These are phyloP conservation scores for Agraylea sexmaculata DNA, from an alignment of 1,140 invertebrate species.

Conservation along the genomic window DNA sequence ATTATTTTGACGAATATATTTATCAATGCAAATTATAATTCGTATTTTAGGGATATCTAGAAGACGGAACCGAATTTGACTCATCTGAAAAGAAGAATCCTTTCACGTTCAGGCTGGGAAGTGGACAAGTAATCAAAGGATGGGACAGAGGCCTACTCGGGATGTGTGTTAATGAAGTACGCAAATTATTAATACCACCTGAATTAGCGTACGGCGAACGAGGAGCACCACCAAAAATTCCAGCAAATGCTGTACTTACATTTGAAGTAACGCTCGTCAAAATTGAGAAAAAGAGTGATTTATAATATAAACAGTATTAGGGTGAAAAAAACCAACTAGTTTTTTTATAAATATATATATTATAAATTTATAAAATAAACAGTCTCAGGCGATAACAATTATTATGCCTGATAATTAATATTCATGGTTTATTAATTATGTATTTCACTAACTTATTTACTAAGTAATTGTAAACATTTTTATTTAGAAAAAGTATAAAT, in stretches of 20 bases:
- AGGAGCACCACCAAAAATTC: slow-evolving; percentile 72
- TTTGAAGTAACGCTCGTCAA: slow-evolving; percentile 78
- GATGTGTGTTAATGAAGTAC: slow-evolving; percentile 78
- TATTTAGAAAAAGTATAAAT: too few species aligned
- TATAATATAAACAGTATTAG: slow-evolving; percentile 25
- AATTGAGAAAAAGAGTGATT: slow-evolving; percentile 50
- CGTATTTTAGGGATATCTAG: slow-evolving; percentile 55
- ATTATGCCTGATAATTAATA: background rate
- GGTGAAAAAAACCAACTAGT: slow-evolving; percentile 3
- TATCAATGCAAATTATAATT: slow-evolving; percentile 10
- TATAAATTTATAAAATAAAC: background rate
- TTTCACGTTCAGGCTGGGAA: slow-evolving; percentile 64
- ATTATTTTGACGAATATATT: background rate
- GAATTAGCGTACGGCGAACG: slow-evolving; percentile 68
- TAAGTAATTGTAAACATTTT: too few species aligned
- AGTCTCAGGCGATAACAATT: background rate
- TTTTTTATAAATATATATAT: background rate
- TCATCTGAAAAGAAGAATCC: slow-evolving; percentile 61
- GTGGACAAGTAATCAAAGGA: slow-evolving; percentile 71
- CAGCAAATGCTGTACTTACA: slow-evolving; percentile 61
- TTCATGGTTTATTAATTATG: too few species aligned
- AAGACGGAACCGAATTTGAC: slow-evolving; percentile 79
- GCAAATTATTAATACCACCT: slow-evolving; percentile 75
- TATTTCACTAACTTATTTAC: too few species aligned
- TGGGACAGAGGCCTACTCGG: slow-evolving; percentile 80